Percentiles rank a stretch among this genome's conserved stretches.
phyloP scores from a whole-genome alignment of 1,140 invertebrate genomes.

The Bicyclus anynana region DNA sequence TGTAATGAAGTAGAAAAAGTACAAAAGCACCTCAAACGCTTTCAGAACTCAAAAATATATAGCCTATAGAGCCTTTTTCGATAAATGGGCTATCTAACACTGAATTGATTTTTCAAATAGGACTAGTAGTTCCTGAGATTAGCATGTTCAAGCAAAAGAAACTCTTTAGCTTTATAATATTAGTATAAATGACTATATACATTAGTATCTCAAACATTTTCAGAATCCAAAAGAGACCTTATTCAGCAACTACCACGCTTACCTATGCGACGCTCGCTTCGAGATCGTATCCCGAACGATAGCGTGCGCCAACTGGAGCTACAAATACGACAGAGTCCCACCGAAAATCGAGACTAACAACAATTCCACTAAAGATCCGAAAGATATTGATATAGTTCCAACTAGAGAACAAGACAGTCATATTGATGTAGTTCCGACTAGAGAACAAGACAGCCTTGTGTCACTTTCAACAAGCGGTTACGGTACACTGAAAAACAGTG shows the following conservation, averaged over 20 bases:
- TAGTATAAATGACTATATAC: no score
- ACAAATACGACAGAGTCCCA: conserved; percentile 81
- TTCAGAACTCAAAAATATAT: no score
- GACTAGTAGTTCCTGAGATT: no score
- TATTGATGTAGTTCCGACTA: conserved; percentile 34
- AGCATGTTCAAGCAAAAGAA: no score
- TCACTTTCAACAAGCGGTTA: conserved; percentile 63
- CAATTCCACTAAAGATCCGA: conserved; percentile 53
- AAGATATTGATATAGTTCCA: conserved; percentile 45
- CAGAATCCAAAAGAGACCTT: conserved; percentile 76
- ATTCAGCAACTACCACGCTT: conserved; percentile 89
- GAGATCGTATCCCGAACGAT: conserved; percentile 85
- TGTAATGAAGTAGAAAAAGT: no score
- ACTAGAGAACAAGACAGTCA: conserved; percentile 58
- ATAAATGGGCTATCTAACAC: no score
- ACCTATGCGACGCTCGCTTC: conserved; percentile 88
- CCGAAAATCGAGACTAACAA: conserved; percentile 62
- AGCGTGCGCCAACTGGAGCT: conserved; percentile 88
- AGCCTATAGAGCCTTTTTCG: no score
- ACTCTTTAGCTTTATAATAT: no score
- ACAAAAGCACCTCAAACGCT: no score
- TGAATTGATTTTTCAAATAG: no score
- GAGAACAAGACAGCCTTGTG: conserved; percentile 61
- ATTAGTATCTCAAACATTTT: conserved; percentile 21
- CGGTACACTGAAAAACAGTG: conserved; percentile 60